Base-by-base conservation (phyloP, 2,797 vertebrate species). In the Parotocinclus haroldoi region DNA sequence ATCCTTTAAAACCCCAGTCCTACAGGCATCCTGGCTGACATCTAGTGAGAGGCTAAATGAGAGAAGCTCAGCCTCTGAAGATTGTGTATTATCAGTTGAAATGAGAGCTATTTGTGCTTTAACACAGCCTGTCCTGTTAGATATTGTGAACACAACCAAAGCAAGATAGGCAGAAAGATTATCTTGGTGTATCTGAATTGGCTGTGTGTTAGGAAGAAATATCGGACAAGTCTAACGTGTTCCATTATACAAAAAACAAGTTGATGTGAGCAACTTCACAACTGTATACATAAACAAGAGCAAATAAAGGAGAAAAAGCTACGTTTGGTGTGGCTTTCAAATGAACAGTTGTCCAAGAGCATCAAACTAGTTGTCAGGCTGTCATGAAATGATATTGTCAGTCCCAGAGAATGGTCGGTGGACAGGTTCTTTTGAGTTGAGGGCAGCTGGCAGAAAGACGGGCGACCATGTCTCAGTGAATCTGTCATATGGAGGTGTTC, bases 71-170 rank as follows among this genome's bases (percentile, higher is more conserved):
- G 85, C 79, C 68, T 65, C 87, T 81, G 90, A 93, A 96, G 95
- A 98, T 98, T 97, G 95, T 96, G 95, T 95, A 96, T 99, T 97
- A 99, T 97, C 95, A 94, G 95, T 95, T 94, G 93, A 97, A 98
- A 99, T 95, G 93, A 95, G 95, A 93, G 93, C 96, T 96, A 98
- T 99, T 96, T 96, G 93, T 94, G 91, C 88, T 45, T 92, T 98
- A 95, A 96, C 94, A 91, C 95, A 94, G 94, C 50, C 92, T 95
- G 95, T 98, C 96, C 96, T 85, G 87, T 67, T 74, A 62, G 73
- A 81, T 85, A 66, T 69, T 77, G 75, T 81, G 64, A 62, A 65
- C 73, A 76, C 58, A 58, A 54, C 63, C 66, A 78, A 72, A 48
- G 63, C 54, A 58, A 68, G 66, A 59, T 58, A 76, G 86, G 75